Base-by-base conservation (phyloP, 2,888 invertebrate species). In the Allophyes oxyacanthae region DNA sequence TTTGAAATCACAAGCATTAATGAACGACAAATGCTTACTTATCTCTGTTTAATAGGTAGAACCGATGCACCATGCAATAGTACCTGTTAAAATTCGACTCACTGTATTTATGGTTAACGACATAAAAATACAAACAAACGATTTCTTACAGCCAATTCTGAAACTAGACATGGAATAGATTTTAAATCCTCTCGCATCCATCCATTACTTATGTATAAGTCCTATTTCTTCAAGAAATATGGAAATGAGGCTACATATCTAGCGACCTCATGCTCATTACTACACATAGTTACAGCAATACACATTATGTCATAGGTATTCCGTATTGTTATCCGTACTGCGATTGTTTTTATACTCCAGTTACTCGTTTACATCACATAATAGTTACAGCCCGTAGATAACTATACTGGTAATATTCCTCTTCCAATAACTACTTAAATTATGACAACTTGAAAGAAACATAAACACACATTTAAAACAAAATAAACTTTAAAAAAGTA, bases 271-370 rank as follows among this genome's bases (percentile, higher is more conserved):
- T 57, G 52, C 52, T n/a, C n/a, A n/a, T n/a, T n/a, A n/a, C n/a
- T n/a, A 26, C 49, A 41, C 11, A 20, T 20, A 20, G 20, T 20
- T 20, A 20, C 20, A 20, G 4, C 53, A 49, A 59, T 59, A 58
- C 41, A 11, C 30, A 40, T 67, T 72, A 63, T 46, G 57, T 63
- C 60, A 67, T n/a, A n/a, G n/a, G n/a, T n/a, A n/a, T 43, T 46
- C 49, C 41, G 60, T 53, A 63, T 75, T 45, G 58, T 40, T 58
- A 62, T 70, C 75, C 56, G 67, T 50, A 8, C 33, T 32, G 41
- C 32, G 28, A 50, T 45, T 63, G 49, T 72, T 76, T 75, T 75
- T 73, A 58, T 76, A 64, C 64, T 73, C 72, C 59, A 68, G 69
- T 73, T 68, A 72, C 37, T 55, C 34, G 20, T 75, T 72, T 64